Percentiles rank a stretch among this genome's conserved stretches.
Conservation (phyloP, 2,797 vertebrate species). For the Poecile montanus region DNA sequence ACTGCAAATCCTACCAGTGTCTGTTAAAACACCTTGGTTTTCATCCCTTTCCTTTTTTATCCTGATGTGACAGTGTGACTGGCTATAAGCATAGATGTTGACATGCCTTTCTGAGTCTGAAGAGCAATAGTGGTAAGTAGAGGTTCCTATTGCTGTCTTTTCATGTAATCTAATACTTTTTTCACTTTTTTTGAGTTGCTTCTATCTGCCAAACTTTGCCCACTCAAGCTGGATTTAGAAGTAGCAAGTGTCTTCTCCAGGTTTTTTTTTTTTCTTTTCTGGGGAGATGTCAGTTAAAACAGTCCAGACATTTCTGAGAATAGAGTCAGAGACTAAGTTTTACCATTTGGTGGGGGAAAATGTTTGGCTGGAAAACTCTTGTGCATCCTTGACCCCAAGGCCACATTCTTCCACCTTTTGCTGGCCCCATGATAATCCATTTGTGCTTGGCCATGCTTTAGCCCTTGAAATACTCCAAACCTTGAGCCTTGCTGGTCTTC, state of each 20-base stretch:
- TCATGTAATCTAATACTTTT: background rate
- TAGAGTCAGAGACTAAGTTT: background rate
- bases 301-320: background rate
- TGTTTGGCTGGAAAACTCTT: background rate
- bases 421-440: background rate
- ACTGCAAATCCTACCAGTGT: background rate
- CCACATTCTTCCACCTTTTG: background rate
- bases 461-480: background rate
- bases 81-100: background rate
- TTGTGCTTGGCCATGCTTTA: background rate
- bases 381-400: background rate
- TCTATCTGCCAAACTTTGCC: background rate
- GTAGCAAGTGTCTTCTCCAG: background rate
- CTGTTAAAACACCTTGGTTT: conserved; percentile 7
- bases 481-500: background rate
- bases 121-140: background rate
- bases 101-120: background rate
- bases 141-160: background rate
- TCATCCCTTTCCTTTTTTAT: background rate
- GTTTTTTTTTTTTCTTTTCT: background rate
- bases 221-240: conserved; percentile 3
- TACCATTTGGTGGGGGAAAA: background rate
- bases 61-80: background rate
- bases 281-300: background rate
- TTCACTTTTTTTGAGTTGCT: background rate